Evolutionary conservation across 2,797 vertebrate species (phyloP), one percentile per base, ranked within the genome.

Genomic region (Sandelia bainsii): DNA sequence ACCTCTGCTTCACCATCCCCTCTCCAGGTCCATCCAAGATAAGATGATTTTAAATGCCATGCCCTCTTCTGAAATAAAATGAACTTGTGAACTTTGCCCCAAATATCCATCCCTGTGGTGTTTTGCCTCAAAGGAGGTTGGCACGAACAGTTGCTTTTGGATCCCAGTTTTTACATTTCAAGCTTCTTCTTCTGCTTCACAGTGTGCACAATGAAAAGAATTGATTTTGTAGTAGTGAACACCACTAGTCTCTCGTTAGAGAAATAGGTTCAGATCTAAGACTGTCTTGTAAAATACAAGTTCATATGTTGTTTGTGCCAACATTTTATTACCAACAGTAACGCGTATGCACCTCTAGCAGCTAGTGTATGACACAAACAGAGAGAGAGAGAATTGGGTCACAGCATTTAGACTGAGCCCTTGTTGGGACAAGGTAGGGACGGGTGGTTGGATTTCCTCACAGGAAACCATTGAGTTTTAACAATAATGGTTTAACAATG

Each of bases 61-160:
- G 11, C 39, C 64, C 69, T 34, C 45, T 71, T 71, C 22, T 8
- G 56, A 82, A 83, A 82, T 63, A 16, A 82, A 89, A 84, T 69
- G 34, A 87, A 90, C 82, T 86, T 62, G 69, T 87, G 79, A 89
- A 80, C 73, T 83, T 77, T 72, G 62, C 48, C 67, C 64, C 58
- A 79, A 72, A 84, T 80, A 74, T 78, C 62, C 46, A 13, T 49
- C 72, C 67, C 46, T 0, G 16, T 46, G 65, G 73, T 16, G 0
- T 27, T 75, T 54, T 62, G 27, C 63, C 54, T 56, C 75, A 87
- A 89, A 84, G 69, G 59, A 63, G 39, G 56, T 17, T 49, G 69
- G 68, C 60, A 32, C 32, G 25, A 70, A 69, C 11, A 7, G 50
- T 11, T 52, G 79, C 72, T 42, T 77, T 53, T 44, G 25, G 76